Base-by-base conservation (phyloP, 2,797 vertebrate species). In the Rhinophrynus dorsalis region DNA sequence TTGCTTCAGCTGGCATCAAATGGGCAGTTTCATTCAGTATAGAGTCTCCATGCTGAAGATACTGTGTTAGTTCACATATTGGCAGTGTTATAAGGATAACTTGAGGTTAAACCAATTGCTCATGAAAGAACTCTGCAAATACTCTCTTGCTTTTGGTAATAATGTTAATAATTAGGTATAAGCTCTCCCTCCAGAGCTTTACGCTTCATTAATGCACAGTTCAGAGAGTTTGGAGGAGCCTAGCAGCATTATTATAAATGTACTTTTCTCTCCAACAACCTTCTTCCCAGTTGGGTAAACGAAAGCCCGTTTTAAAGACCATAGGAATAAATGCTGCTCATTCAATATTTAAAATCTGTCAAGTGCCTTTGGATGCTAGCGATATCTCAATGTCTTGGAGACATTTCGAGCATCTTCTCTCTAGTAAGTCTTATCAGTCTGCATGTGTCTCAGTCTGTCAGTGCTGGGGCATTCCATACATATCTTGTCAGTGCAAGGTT, bases 151-250 rank as follows among this genome's bases (percentile, higher is more conserved):
- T 18, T 47, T 37, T 21, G 56, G 18, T 48, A 35, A 71, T 23
- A 56, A 63, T 57, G 51, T 71, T 71, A 35, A 71, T 71, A 63
- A 71, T 71, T 70, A 70, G 58, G 50, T 45, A 23, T 50, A 63
- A 47, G 27, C 29, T 21, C 13, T 57, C 6, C 48, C 68, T 44
- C 50, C 24, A 48, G 51, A 57, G 59, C 30, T 48, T 37, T 62
- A 26, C 42, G 50, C 38, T 70, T 62, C 58, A 63, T 60, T 56
- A 69, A 32, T 61, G 26, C 17, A 52, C 18, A 48, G 32, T 37
- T 59, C 10, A 45, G 10, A 33, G 20, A 18, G 15, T 18, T 68
- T 15, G 24, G 32, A 38, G n/a, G 21, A n/a, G 18, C 33, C 33
- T 23, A 13, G n/a, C 55, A 40, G 55, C 30, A 38, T 11, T 50